Evolutionary conservation across 2,797 vertebrate species (phyloP).

Genomic region (Synaphobranchus kaupii): DNA sequence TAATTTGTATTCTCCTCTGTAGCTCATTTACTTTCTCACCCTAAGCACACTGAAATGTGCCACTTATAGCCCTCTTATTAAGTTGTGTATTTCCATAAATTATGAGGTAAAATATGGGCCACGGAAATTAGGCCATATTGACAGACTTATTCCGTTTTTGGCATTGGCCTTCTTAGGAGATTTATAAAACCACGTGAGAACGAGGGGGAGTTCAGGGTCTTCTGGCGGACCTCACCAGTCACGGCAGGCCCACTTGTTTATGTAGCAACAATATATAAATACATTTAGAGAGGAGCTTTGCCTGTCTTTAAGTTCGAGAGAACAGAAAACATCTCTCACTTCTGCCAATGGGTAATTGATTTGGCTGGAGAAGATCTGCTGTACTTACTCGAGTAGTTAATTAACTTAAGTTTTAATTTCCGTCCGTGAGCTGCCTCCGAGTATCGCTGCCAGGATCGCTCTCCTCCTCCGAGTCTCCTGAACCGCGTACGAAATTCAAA

Average conservation of each 20-base stretch:
- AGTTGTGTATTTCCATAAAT: not conserved
- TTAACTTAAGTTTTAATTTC: conserved; percentile 72
- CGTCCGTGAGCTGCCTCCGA: conserved; percentile 46
- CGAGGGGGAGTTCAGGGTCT: not conserved
- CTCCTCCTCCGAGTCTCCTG: conserved; percentile 4
- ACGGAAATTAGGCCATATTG: not conserved
- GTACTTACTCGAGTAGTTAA: conserved; percentile 69
- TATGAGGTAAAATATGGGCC: conserved; percentile 11
- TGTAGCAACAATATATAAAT: conserved; percentile 26
- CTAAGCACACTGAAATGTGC: not conserved
- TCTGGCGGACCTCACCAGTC: conserved; percentile 20
- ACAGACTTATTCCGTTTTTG: not conserved
- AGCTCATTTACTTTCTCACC: not conserved
- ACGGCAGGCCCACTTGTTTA: conserved; percentile 20
- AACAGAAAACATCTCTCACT: conserved; percentile 51
- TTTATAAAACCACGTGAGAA: not conserved
- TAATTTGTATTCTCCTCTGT: not conserved
- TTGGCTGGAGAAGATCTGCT: conserved; percentile 65
- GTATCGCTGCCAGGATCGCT: conserved; percentile 21
- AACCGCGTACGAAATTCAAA: not conserved
- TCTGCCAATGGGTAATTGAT: conserved; percentile 73
- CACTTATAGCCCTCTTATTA: not conserved
- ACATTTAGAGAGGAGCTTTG: conserved; percentile 33
- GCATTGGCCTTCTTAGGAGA: not conserved
- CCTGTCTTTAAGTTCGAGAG: conserved; percentile 42